Evolutionary conservation across 2,888 invertebrate genomes (phyloP).

Genomic region (Diploptera punctata): DNA sequence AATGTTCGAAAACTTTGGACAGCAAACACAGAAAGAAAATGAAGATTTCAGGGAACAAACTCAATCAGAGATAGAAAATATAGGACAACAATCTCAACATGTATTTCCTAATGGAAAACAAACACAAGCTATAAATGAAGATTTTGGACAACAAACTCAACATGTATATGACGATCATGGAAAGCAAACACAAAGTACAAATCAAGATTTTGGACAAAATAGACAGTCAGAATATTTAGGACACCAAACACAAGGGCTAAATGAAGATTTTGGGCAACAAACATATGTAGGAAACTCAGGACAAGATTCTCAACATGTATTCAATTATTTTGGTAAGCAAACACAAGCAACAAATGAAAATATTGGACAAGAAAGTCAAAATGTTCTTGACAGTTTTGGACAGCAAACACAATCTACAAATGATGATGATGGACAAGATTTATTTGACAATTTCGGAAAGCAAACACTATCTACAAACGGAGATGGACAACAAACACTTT

Average conservation of each 20-base stretch:
- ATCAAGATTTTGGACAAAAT: slow-evolving; percentile 43
- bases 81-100: neutral
- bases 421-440: neutral
- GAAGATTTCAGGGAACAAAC: too few species aligned
- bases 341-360: neutral
- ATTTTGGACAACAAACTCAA: neutral
- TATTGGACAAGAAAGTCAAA: neutral
- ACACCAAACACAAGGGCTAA: too few species aligned
- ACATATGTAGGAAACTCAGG: neutral
- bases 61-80: neutral
- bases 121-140: neutral
- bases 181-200: neutral
- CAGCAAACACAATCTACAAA: neutral
- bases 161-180: slow-evolving; percentile 49
- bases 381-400: neutral
- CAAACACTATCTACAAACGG: neutral
- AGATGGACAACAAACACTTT: neutral
- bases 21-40: slow-evolving; percentile 43
- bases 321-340: neutral
- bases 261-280: too few species aligned
- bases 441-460: neutral
- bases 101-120: slow-evolving; percentile 37
- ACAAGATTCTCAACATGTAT: neutral
- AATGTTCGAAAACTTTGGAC: slow-evolving; percentile 26
- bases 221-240: slow-evolving; percentile 43